Evolutionary conservation across 2,113 vertebrate genomes (phyloP), one percentile per base, ranked within the genome.

Genomic region (Pampusana beccarii): DNA sequence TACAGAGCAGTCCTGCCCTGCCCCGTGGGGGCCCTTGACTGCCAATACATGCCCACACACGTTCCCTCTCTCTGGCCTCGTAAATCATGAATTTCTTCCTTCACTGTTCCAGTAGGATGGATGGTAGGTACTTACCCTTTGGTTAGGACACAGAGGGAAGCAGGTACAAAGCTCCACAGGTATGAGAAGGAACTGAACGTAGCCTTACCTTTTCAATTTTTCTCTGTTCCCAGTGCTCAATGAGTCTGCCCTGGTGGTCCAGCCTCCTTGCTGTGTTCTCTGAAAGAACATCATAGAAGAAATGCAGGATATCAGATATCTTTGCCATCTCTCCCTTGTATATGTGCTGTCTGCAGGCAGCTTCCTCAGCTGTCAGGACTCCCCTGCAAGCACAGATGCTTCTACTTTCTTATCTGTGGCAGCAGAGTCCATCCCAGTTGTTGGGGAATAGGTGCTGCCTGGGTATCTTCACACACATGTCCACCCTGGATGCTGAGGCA

Each of bases 391-490:
- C 51, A 29, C 65, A 82, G 62, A 25, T 0, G 3, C 10, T 58
- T 62, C 20, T 61, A 3, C 50, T 65, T 75, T 54, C 57, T 16
- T 11, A 4, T 7, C 46, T 16, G 34, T 34, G 56, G 33, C 56
- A 78, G 79, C 60, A 33, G 34, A 81, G 34, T 33, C 54, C 3
- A 0, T 46, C 54, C 54, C 61, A 5, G 53, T 9, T 19, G 33
- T 70, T 5, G 53, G 67, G 77, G 26, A 24, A 18, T 2, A 10
- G 38, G 11, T 6, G n/a, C 40, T 34, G 34, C n/a, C 28, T 23
- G 12, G 6, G 36, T 25, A 24, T 50, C 50, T 38, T 64, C n/a
- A 15, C 25, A 31, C 0, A 0, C 20, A 26, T 2, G 0, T 66
- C 44, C 34, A 25, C 58, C 60, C 31, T 10, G 18, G 42, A 26